A percentile compares a stretch with the other conserved stretches of the same genome.
phyloP scores from a whole-genome alignment of 2,113 vertebrate species.

The Glaucomys volans region DNA sequence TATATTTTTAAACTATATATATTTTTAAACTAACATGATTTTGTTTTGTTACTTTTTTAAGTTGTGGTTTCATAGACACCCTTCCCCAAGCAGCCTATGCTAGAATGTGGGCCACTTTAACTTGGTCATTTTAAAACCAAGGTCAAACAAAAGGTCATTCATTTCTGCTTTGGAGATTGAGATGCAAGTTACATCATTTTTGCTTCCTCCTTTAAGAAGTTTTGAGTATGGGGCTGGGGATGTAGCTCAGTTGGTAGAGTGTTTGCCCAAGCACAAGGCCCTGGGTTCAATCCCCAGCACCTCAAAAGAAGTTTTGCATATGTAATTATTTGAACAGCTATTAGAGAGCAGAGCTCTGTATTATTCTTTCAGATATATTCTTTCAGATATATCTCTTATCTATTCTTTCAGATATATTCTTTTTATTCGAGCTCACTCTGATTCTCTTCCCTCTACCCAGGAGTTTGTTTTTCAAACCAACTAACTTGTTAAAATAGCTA shows the following conservation, averaged over 20 bases:
- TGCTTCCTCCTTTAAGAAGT: constrained; percentile 5
- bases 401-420: neutral
- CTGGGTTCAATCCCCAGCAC: too few species aligned
- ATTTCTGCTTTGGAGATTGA: neutral
- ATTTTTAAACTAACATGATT: too few species aligned
- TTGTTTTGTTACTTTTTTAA: neutral
- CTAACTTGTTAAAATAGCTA: neutral
- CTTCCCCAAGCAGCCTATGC: neutral
- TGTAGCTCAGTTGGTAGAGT: too few species aligned
- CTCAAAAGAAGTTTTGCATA: neutral
- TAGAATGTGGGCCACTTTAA: neutral
- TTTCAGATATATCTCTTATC: too few species aligned
- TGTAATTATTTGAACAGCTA: neutral
- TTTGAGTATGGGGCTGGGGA: too few species aligned
- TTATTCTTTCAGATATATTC: neutral
- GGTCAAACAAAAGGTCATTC: constrained; percentile 6
- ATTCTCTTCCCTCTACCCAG: neutral
- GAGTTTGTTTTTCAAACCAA: constrained; percentile 26
- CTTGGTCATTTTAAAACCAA: neutral
- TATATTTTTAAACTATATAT: too few species aligned
- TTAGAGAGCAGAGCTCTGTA: neutral
- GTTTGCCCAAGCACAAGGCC: too few species aligned
- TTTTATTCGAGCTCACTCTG: neutral
- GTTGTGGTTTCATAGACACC: neutral
- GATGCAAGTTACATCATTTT: neutral